Evolutionary conservation across 2,888 invertebrate species (phyloP), one percentile per base, ranked within the genome.

Genomic region (Apotomis turbidana): DNA sequence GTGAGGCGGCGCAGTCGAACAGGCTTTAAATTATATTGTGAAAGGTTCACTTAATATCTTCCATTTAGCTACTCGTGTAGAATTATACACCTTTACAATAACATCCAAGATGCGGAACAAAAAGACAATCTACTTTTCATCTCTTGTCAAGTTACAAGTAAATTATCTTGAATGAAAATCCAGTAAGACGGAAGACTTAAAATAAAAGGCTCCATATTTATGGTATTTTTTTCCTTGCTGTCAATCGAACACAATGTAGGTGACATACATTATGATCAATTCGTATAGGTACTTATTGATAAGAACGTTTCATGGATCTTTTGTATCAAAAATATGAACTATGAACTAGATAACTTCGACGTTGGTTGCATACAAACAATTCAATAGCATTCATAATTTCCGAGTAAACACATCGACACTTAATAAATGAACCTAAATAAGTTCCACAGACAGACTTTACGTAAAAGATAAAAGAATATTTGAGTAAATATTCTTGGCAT

Each of bases 391-490:
- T 55, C 10, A 10, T 6, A 10, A 49, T 9, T 49, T 41, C 41
- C 41, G 5, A 49, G 13, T 12, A 3, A 0, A 12, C 13, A 54
- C 52, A 44, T 54, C 38, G 38, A 63, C 63, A 63, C 13, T 41
- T n/a, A 52, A n/a, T 46, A n/a, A 36, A 61, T 2, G 13, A 5
- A 41, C 13, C 41, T 46, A 36, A 63, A 52, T 6, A 51, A 62
- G 9, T 52, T 10, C n/a, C 10, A 4, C 13, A 41, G 66, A n/a
- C 54, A 41, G 41, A 63, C 15, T 4, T 51, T 51, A 46, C 9
- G 27, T 44, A 44, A 52, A 64, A 60, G 13, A 59, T 13, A 66
- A 67, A 55, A 55, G 55, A 55, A 67, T 60, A 49, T 67, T 49
- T 36, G 41, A 36, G 59, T 15, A 41, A 71, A 68, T 58, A 62